These are phyloP conservation scores for Tortrix viridana DNA, from an alignment of 2,888 invertebrate genomes.

Conservation along the genomic window DNA sequence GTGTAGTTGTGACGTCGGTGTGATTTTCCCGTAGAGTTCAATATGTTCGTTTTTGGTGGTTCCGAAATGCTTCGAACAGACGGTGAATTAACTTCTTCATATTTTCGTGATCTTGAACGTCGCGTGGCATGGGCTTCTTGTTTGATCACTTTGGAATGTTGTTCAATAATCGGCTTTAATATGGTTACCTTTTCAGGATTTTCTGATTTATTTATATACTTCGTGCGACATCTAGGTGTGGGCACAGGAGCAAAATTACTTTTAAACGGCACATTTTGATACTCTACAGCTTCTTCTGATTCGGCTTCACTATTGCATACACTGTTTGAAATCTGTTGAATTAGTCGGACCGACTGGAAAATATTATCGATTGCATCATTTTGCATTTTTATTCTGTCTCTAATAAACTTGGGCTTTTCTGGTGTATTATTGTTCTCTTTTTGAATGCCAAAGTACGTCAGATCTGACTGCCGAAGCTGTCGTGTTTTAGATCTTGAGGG, in stretches of 20 bases:
- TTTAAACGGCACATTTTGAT: constrained; percentile 69
- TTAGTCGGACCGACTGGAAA: constrained; percentile 72
- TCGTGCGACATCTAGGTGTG: constrained; percentile 65
- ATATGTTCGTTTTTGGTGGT: constrained; percentile 60
- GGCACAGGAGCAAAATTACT: constrained; percentile 63
- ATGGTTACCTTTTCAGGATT: constrained; percentile 52
- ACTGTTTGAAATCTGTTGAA: constrained; percentile 71
- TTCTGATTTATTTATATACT: constrained; percentile 56
- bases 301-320: constrained; percentile 76
- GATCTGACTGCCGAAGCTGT: constrained; percentile 83
- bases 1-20: constrained; percentile 33
- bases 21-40: constrained; percentile 46
- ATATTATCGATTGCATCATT: constrained; percentile 60
- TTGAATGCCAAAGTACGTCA: constrained; percentile 83
- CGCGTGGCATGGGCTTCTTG: constrained; percentile 47
- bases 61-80: constrained; percentile 68
- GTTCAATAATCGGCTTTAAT: constrained; percentile 66
- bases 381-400: constrained; percentile 41
- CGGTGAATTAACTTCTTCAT: constrained; percentile 48
- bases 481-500: constrained; percentile 66
- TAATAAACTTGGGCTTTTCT: constrained; percentile 37
- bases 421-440: constrained; percentile 39
- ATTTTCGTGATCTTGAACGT: constrained; percentile 57
- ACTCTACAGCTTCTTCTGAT: constrained; percentile 71
- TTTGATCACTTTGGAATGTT: constrained; percentile 48